Evolutionary conservation across 2,888 invertebrate species (phyloP), one percentile per base, ranked within the genome.

Genomic region (Ochropleura leucogaster): DNA sequence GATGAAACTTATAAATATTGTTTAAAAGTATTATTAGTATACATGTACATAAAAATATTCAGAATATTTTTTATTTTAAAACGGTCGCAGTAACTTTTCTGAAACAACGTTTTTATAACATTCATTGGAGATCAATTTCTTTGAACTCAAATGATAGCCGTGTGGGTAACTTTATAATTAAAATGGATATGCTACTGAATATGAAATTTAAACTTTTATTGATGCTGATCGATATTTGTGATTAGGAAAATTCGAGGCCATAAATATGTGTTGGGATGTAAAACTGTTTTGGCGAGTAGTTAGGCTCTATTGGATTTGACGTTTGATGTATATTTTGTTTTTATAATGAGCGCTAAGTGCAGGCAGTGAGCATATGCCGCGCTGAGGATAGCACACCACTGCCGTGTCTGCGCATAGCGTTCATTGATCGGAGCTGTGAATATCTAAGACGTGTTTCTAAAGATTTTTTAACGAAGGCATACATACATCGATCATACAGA

Each of bases 1-100:
- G 88, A 90, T 87, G 85, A 93, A 92, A 91, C 90, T 92, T 96
- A 95, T 96, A 95, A 95, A 95, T 96, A 95, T 95, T 95, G 94
- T 95, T 96, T 95, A 93, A 95, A 95, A 96, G 96, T 96, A 96
- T 96, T 96, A 96, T 94, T 96, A 96, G 96, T 93, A 92, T 95
- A 96, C 85, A 84, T 96, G 95, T 95, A 95, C 87, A 95, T 96
- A 96, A 92, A 93, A 93, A 93, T 94, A 94, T 94, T 92, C 92
- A 91, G 89, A 93, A 92, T 93, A 92, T 92, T 91, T 92, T 92
- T 93, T 89, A 86, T 88, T 89, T 92, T 92, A 82, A 89, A 88
- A 90, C 86, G 88, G 90, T 89, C 88, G 87, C 87, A 88, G 86
- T 87, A 84, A 89, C 82, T 83, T 86, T 87, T 85, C 72, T 73